A percentile compares a stretch with the other conserved stretches of the same genome.
These are phyloP conservation scores for Isoperla grammatica DNA, from an alignment of 2,888 invertebrate genomes.

Conservation along the genomic window DNA sequence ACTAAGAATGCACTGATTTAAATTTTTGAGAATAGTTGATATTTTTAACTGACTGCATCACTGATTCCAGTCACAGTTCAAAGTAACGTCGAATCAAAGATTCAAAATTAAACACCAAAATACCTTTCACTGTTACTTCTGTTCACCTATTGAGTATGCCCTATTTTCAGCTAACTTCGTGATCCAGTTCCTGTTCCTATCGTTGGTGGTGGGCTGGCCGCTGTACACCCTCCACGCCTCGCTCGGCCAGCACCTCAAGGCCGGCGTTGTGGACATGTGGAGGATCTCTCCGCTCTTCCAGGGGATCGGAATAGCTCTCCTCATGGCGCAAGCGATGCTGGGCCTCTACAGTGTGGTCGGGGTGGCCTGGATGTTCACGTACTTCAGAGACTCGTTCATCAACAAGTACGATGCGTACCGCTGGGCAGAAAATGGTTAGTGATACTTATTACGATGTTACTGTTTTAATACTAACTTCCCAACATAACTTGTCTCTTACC, in stretches of 20 bases:
- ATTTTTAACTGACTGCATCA: too few species aligned
- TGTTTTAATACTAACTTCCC: background rate
- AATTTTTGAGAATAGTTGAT: too few species aligned
- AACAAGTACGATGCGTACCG: conserved; percentile 67
- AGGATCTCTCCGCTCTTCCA: conserved; percentile 80
- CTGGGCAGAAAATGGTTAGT: conserved; percentile 68
- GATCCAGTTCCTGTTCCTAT: conserved; percentile 79
- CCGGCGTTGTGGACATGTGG: conserved; percentile 91
- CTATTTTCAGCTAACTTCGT: conserved; percentile 69
- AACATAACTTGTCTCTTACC: too few species aligned
- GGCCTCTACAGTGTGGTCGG: conserved; percentile 85
- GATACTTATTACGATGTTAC: too few species aligned
- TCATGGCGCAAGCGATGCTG: conserved; percentile 71
- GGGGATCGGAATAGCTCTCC: conserved; percentile 79
- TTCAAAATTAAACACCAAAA: too few species aligned
- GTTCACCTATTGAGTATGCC: too few species aligned
- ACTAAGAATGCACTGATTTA: too few species aligned
- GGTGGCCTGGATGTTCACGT: conserved; percentile 87
- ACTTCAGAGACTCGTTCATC: conserved; percentile 80
- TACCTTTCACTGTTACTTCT: too few species aligned
- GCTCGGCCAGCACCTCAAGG: conserved; percentile 75
- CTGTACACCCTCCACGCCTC: conserved; percentile 78
- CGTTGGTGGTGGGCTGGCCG: conserved; percentile 76
- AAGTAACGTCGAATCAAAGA: too few species aligned
- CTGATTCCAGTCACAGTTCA: too few species aligned